These are phyloP conservation scores for Prunella fulvescens DNA, from an alignment of 2,113 vertebrate genomes.

Conservation along the genomic window DNA sequence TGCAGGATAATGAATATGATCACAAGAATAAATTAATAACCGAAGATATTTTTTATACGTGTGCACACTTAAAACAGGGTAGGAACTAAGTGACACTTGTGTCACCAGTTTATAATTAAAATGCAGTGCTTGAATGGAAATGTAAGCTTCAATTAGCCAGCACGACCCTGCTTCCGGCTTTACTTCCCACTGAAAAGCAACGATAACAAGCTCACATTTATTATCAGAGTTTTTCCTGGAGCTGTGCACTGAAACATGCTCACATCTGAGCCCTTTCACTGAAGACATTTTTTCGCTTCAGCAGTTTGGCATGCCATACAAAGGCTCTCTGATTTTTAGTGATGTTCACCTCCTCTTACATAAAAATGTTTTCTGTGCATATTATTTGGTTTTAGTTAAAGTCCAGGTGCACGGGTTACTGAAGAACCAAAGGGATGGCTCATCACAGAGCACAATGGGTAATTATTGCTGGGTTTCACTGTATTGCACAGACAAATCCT, in stretches of 20 bases:
- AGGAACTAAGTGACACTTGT: slow-evolving; percentile 53
- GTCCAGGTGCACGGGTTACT: slow-evolving; percentile 69
- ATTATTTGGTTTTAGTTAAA: slow-evolving; percentile 61
- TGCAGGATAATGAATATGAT: slow-evolving; percentile 49
- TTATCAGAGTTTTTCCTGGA: slow-evolving; percentile 67
- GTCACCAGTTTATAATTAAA: slow-evolving; percentile 74
- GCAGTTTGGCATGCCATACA: slow-evolving; percentile 79
- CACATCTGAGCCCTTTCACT: slow-evolving; percentile 75
- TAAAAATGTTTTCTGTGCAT: slow-evolving; percentile 77
- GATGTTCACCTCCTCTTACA: slow-evolving; percentile 75
- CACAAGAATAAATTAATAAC: slow-evolving; percentile 58
- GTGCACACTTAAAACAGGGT: slow-evolving; percentile 61
- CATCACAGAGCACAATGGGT: slow-evolving; percentile 54
- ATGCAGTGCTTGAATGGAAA: slow-evolving; percentile 57
- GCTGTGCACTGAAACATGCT: slow-evolving; percentile 68
- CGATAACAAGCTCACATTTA: slow-evolving; percentile 77
- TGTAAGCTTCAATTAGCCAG: slow-evolving; percentile 77
- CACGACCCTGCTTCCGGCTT: slow-evolving; percentile 69
- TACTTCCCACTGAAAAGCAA: slow-evolving; percentile 70
- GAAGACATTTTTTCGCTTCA: slow-evolving; percentile 71
- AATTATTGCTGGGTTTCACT: slow-evolving; percentile 50
- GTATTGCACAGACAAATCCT: slow-evolving; percentile 22
- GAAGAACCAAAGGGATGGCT: slow-evolving; percentile 60
- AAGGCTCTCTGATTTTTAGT: slow-evolving; percentile 79
- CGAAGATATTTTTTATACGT: slow-evolving; percentile 41